Conservation (phyloP, 1,140 invertebrate species). For the Calephelis nemesis region DNA sequence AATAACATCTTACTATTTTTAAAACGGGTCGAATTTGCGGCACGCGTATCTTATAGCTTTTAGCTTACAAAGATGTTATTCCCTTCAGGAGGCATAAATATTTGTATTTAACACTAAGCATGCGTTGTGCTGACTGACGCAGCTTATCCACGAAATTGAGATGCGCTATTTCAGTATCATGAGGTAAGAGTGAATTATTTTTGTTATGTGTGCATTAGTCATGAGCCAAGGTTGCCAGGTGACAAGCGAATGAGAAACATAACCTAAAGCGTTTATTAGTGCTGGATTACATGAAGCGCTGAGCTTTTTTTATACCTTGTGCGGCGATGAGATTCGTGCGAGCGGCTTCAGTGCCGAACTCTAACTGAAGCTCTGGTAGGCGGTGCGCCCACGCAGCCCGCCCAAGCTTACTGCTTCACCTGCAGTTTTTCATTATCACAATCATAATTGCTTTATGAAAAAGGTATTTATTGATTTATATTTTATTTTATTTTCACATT, state of each 20-base stretch:
- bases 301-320: constrained; percentile 62
- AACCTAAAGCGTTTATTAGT: constrained; percentile 69
- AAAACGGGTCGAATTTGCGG: constrained; percentile 27
- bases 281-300: constrained; percentile 62
- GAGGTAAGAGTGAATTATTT: constrained; percentile 69
- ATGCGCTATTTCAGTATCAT: constrained; percentile 66
- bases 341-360: constrained; percentile 66
- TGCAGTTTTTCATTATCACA: constrained; percentile 51
- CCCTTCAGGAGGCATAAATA: not conserved
- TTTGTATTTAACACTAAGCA: not conserved
- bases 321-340: constrained; percentile 72
- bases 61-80: not conserved
- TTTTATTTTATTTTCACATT: no score
- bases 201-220: constrained; percentile 65
- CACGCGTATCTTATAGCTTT: constrained; percentile 8
- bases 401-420: constrained; percentile 48
- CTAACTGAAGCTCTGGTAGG: constrained; percentile 57
- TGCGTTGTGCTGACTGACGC: not conserved
- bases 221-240: constrained; percentile 59
- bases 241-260: constrained; percentile 59
- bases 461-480: not conserved
- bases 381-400: constrained; percentile 57
- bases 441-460: constrained; percentile 14
- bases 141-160: constrained; percentile 44
- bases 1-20: constrained; percentile 48